These are phyloP conservation scores for Scaptomyza caliginosa DNA, from an alignment of 2,888 invertebrate genomes.

Conservation along the genomic window DNA sequence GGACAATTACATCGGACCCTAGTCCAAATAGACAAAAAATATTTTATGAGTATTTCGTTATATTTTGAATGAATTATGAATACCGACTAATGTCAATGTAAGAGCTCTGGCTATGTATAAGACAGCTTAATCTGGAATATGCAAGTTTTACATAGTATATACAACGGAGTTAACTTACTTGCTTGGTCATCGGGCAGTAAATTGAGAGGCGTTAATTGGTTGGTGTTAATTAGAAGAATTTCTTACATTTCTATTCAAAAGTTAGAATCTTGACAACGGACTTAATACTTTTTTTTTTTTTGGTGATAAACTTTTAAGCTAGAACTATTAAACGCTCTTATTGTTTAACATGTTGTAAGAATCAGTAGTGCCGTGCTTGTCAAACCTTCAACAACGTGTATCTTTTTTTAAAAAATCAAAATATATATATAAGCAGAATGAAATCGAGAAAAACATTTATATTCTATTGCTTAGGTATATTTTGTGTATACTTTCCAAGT, in stretches of 20 bases:
- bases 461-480: constrained; percentile 7
- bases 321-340: constrained; percentile 35
- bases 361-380: constrained; percentile 50
- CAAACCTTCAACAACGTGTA: constrained; percentile 54
- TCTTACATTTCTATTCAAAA: constrained; percentile 57
- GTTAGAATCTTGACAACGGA: background rate
- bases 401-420: constrained; percentile 1
- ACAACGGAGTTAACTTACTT: constrained; percentile 37
- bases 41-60: too few relatives aligned
- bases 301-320: constrained; percentile 27
- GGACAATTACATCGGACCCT: too few relatives aligned
- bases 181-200: constrained; percentile 8
- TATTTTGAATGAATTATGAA: background rate
- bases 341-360: constrained; percentile 9
- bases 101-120: background rate
- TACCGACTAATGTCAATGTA: background rate
- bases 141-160: constrained; percentile 66
- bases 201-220: constrained; percentile 41
- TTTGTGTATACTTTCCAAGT: constrained; percentile 12
- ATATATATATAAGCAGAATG: constrained; percentile 25
- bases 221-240: constrained; percentile 71
- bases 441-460: constrained; percentile 17
- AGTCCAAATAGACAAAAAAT: too few relatives aligned
- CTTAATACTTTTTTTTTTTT: constrained; percentile 11
- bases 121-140: constrained; percentile 61